Evolutionary conservation across 35 echinoderm and acorn worm species (phyloP), one percentile per base, ranked within the genome.

Genomic region (Diadema setosum): DNA sequence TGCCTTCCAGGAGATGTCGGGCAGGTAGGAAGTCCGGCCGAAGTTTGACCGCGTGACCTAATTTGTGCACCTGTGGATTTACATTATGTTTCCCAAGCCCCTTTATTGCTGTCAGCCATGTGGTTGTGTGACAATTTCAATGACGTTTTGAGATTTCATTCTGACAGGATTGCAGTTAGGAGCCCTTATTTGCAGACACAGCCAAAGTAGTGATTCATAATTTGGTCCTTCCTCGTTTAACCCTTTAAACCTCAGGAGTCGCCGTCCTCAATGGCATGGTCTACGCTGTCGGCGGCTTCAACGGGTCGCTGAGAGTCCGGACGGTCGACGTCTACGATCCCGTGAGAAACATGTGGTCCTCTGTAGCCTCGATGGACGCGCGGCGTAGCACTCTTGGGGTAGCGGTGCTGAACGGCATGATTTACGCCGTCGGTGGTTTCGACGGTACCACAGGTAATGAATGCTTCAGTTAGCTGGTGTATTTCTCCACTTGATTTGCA

Each of bases 251-350:
- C 67, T 15, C 83, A 99, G 96, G 96, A 61, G 93, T 99, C 31
- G 93, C 93, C 29, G 96, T 99, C 46, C 63, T 99, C 2, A 92
- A 89, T 52, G 93, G 93, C 2, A 81, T 92, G 32, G 89, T 99
- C 2, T 99, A 94, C 87, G 96, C 96, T 15, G 96, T 99, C 30
- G 96, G 96, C 76, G 96, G 96, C 21, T 99, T 99, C 73, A 99
- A 99, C 57, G 96, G 96, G 25, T 99, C 96, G 2, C 80, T 99
- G 29, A 88, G 96, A 39, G 96, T 99, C 24, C 56, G 96, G 42
- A 99, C 96, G 8, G 96, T 99, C 0, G 96, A 99, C 58, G 93
- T 94, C 17, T 98, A 99, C 27, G 96, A 99, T 45, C 93, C 96
- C 16, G 81, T 84, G 3, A 75, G 87, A n/a, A 90, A 99, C 55